Conservation (phyloP, 2,797 vertebrate genomes). For the Taeniopygia guttata region DNA sequence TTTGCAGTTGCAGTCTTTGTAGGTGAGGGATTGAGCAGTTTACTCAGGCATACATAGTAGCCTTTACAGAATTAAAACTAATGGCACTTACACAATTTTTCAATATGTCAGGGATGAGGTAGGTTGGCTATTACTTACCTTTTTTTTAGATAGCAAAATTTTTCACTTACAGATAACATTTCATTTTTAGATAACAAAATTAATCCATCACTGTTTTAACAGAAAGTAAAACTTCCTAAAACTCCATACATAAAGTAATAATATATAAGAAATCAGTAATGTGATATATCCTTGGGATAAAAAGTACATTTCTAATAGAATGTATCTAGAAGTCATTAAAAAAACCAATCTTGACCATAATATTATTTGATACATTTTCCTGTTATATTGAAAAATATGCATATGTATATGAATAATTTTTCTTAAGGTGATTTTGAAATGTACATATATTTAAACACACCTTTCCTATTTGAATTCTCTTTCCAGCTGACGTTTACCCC, state of each 20-base stretch:
- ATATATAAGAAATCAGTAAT: neutral
- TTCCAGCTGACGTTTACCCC: conserved; percentile 91
- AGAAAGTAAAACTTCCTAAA: neutral
- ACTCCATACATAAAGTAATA: neutral
- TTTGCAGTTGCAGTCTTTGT: neutral
- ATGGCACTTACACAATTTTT: neutral
- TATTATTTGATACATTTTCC: neutral
- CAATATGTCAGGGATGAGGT: neutral
- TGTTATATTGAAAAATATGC: neutral
- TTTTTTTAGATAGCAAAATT: neutral
- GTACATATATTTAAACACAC: neutral
- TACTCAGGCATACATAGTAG: neutral
- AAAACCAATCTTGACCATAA: neutral
- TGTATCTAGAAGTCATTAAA: neutral
- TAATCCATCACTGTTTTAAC: neutral
- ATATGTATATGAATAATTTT: neutral
- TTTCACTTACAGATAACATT: neutral
- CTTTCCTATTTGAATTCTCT: conserved; percentile 49
- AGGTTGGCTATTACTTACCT: neutral
- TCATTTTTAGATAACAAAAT: neutral
- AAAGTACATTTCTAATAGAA: neutral
- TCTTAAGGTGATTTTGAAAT: neutral
- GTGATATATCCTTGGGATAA: neutral
- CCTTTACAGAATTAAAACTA: neutral
- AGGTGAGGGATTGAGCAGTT: neutral